A percentile compares a stretch with the other conserved stretches of the same genome.
phyloP scores from a whole-genome alignment of 1,140 invertebrate genomes.

The Diuraphis noxia region DNA sequence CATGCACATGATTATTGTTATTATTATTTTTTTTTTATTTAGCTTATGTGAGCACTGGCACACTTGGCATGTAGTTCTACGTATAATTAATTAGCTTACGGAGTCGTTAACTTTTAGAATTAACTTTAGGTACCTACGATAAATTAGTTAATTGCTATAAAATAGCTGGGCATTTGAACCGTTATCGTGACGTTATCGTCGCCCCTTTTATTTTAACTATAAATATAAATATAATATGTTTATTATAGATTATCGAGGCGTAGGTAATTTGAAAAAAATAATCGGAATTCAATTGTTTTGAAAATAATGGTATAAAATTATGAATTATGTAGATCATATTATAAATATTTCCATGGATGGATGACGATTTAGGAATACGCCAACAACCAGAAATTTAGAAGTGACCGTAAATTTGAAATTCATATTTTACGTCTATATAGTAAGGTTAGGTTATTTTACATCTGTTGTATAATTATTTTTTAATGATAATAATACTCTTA shows the following conservation, averaged over 20 bases:
- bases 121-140: background rate
- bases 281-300: background rate
- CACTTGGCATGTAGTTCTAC: background rate
- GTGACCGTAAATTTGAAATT: background rate
- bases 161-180: background rate
- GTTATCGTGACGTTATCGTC: background rate
- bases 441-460: background rate
- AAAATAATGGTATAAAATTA: background rate
- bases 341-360: background rate
- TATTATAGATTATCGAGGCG: background rate
- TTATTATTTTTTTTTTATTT: slow-evolving; percentile 31
- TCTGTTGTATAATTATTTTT: background rate
- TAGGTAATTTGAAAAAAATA: background rate
- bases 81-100: background rate
- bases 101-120: background rate
- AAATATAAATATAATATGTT: background rate
- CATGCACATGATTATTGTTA: background rate
- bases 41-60: background rate
- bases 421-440: background rate
- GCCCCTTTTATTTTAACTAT: background rate
- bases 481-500: background rate
- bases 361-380: background rate
- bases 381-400: background rate
- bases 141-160: slow-evolving; percentile 21
- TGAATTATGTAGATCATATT: background rate